phyloP scores from a whole-genome alignment of 2,797 vertebrate genomes.

The Acanthurus tractus region DNA sequence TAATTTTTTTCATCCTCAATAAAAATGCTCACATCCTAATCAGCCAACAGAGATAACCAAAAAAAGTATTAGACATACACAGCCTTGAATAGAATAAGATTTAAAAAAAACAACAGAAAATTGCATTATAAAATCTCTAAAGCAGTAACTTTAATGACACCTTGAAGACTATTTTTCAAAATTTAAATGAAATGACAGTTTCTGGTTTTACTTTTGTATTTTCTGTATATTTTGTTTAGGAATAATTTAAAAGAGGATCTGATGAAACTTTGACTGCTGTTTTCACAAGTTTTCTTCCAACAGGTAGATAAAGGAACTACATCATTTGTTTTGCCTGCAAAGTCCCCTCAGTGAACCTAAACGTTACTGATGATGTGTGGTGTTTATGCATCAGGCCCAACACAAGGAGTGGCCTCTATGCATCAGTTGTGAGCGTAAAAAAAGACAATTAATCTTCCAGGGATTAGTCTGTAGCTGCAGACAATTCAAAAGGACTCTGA shows the following conservation, averaged over 20 bases:
- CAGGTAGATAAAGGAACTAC: slow-evolving; percentile 1
- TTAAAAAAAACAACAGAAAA: neutral
- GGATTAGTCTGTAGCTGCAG: neutral
- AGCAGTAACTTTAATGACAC: too few relatives aligned
- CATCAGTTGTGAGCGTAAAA: slow-evolving; percentile 11
- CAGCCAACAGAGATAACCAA: neutral
- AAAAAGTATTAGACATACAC: neutral
- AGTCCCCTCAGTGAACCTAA: slow-evolving; percentile 13
- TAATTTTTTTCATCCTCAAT: neutral
- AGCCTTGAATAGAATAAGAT: neutral
- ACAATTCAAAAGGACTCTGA: neutral
- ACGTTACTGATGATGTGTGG: neutral
- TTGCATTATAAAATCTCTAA: neutral
- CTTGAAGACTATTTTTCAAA: neutral
- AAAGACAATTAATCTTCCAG: neutral
- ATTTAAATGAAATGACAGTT: neutral
- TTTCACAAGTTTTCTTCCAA: slow-evolving; percentile 17
- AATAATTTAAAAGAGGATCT: neutral
- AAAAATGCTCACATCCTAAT: neutral
- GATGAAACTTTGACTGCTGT: slow-evolving; percentile 11
- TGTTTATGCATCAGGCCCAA: neutral
- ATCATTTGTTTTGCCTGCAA: neutral
- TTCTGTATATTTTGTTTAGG: neutral
- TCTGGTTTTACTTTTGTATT: neutral
- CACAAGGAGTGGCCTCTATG: neutral